Evolutionary conservation across 2,113 vertebrate species (phyloP).

Genomic region (Phasianus colchicus): DNA sequence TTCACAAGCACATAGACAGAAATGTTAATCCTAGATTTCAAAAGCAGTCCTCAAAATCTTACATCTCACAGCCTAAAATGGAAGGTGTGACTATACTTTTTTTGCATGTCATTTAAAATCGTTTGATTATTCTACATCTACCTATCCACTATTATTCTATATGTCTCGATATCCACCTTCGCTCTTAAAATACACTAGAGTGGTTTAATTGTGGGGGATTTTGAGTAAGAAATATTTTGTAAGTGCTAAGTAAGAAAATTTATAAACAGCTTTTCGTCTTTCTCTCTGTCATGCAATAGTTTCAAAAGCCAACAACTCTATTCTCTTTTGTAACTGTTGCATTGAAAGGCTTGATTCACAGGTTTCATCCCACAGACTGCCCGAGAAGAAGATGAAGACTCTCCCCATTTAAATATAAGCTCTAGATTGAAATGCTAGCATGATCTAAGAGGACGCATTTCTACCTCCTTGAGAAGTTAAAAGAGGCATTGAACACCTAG

Average conservation of each 20-base stretch:
- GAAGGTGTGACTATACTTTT: neutral
- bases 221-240: neutral
- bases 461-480: neutral
- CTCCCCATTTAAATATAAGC: neutral
- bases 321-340: neutral
- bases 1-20: neutral
- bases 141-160: neutral
- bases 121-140: neutral
- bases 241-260: neutral
- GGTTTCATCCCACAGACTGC: neutral
- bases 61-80: neutral
- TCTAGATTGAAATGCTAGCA: neutral
- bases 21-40: neutral
- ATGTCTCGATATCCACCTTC: neutral
- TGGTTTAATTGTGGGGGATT: neutral
- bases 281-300: neutral
- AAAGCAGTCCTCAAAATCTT: neutral
- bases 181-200: neutral
- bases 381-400: neutral
- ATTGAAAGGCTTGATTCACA: neutral
- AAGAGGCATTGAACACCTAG: accelerated
- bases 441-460: neutral
- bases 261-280: neutral
- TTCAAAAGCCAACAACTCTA: neutral
- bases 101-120: neutral